Evolutionary conservation across 2,888 invertebrate genomes (phyloP).

Genomic region (Drosophila percnosoma): DNA sequence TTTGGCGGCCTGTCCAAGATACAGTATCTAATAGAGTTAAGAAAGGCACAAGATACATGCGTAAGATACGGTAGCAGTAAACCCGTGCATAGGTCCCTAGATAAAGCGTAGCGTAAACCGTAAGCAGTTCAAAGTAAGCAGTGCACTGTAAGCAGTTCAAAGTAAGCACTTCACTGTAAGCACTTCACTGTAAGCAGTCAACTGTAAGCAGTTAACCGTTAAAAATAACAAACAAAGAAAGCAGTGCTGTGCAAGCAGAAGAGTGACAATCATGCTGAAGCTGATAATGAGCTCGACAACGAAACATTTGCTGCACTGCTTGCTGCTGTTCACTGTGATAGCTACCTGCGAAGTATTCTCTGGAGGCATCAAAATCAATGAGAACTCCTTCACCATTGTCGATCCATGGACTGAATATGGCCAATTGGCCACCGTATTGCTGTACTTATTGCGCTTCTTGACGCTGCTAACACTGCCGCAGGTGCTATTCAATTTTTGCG

Average conservation of each 20-base stretch:
- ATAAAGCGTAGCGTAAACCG: neutral
- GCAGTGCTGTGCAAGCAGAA: neutral
- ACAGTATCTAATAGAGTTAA: constrained; percentile 4
- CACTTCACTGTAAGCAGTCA: neutral
- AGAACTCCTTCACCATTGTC: constrained; percentile 86
- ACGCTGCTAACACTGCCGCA: constrained; percentile 95
- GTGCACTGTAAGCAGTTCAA: neutral
- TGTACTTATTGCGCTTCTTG: constrained; percentile 92
- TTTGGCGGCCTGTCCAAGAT: constrained; percentile 1
- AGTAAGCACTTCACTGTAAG: neutral
- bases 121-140: no score
- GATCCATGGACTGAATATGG: constrained; percentile 95
- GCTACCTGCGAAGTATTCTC: constrained; percentile 90
- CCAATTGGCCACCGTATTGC: constrained; percentile 88
- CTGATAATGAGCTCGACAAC: constrained; percentile 84
- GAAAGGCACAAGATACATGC: constrained; percentile 5
- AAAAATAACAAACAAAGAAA: neutral
- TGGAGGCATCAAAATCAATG: constrained; percentile 87
- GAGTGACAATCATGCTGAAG: neutral
- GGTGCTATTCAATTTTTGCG: constrained; percentile 92
- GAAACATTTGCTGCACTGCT: constrained; percentile 93
- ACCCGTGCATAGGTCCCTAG: neutral
- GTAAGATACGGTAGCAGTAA: constrained; percentile 7
- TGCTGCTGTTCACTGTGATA: constrained; percentile 90
- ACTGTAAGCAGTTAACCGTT: neutral